These are phyloP conservation scores for Ormia ochracea DNA, from an alignment of 2,888 invertebrate genomes.

Conservation along the genomic window DNA sequence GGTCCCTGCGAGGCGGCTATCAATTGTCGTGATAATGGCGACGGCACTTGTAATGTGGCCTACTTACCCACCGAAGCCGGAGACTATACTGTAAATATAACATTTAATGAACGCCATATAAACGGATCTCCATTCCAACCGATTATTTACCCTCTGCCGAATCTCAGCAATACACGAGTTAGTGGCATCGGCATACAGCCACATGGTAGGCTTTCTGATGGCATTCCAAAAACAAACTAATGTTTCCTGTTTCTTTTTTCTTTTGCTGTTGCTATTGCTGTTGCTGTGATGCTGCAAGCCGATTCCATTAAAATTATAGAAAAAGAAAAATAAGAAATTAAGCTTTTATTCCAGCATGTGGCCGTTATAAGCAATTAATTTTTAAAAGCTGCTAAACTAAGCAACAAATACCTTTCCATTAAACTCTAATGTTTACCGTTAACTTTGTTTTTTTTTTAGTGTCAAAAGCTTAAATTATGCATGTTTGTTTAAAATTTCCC, in stretches of 20 bases:
- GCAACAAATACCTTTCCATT: neutral
- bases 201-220: conserved; percentile 81
- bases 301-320: conserved; percentile 56
- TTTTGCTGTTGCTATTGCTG: conserved; percentile 61
- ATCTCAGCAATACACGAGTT: conserved; percentile 83
- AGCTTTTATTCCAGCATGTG: conserved; percentile 44
- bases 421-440: conserved; percentile 19
- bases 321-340: neutral
- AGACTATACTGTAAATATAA: conserved; percentile 89
- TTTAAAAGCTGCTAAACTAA: conserved; percentile 18
- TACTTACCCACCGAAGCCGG: conserved; percentile 90
- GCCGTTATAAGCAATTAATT: conserved; percentile 6
- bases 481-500: neutral
- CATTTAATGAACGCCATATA: conserved; percentile 90
- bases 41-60: conserved; percentile 91
- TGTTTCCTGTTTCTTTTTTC: conserved; percentile 57
- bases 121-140: conserved; percentile 90
- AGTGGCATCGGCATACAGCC: conserved; percentile 86
- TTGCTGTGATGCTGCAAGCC: conserved; percentile 64
- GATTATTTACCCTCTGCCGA: conserved; percentile 81
- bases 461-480: conserved; percentile 26
- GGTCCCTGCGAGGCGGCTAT: conserved; percentile 93
- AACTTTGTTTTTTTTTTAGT: conserved; percentile 3
- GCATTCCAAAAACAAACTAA: conserved; percentile 45
- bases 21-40: conserved; percentile 90